Evolutionary conservation across 2,113 vertebrate species (phyloP).

Genomic region (Salvelinus sp.): DNA sequence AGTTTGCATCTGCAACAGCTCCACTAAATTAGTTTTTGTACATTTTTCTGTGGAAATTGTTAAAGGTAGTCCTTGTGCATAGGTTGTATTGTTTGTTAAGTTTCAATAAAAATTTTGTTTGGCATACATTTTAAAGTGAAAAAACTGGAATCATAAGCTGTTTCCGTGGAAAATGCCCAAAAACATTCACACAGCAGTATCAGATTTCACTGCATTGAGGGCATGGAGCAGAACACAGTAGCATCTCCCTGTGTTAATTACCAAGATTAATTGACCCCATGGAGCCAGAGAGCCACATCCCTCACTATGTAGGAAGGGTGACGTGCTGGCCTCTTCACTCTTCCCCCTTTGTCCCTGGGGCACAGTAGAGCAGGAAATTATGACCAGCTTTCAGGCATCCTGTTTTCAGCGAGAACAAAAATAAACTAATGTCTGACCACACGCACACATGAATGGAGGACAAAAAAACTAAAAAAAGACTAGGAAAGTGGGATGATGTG

Average conservation of each 20-base stretch:
- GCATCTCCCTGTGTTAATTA: neutral
- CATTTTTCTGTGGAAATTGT: no score
- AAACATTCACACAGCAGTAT: neutral
- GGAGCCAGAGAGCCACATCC: neutral
- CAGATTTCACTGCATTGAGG: no score
- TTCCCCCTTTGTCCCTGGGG: neutral
- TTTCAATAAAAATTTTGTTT: no score
- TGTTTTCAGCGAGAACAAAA: neutral
- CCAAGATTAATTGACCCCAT: neutral
- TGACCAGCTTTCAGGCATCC: no score
- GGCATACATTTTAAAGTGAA: no score
- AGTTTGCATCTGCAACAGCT: no score
- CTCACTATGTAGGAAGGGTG: neutral
- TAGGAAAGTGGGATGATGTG: neutral
- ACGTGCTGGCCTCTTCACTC: neutral
- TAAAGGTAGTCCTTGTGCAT: no score
- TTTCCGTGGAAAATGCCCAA: neutral
- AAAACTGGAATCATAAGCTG: no score
- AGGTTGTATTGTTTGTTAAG: no score
- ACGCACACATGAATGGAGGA: conserved; percentile 3
- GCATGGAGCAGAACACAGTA: no score
- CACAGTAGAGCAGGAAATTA: no score
- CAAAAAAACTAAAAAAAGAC: neutral
- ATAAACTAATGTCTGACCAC: conserved; percentile 14
- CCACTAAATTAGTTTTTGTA: no score